Evolutionary conservation across 2,797 vertebrate genomes (phyloP).

Genomic region (Urosaurus nigricauda): DNA sequence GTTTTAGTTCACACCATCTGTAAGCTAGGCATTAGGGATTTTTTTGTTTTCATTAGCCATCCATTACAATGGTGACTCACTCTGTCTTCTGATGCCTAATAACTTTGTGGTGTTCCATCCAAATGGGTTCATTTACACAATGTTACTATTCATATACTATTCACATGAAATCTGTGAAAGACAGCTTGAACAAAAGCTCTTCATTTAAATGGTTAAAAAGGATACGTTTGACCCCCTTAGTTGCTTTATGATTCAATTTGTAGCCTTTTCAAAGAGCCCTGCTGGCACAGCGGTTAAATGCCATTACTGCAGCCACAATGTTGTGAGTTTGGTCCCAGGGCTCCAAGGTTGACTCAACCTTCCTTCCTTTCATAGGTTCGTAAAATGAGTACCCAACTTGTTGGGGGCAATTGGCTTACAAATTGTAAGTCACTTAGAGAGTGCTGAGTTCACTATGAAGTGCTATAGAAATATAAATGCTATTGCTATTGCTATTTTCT

Average conservation of each 20-base stretch:
- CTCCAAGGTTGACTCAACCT: too few species aligned
- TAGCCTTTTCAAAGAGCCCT: neutral
- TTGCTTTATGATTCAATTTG: neutral
- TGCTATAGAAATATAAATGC: too few species aligned
- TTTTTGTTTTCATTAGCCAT: neutral
- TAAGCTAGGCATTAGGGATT: neutral
- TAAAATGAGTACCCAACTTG: too few species aligned
- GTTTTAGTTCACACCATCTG: neutral
- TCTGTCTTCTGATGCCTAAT: neutral
- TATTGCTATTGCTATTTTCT: too few species aligned
- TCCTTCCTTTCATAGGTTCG: too few species aligned
- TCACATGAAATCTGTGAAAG: neutral
- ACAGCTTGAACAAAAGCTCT: neutral
- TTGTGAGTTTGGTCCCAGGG: too few species aligned
- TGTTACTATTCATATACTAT: neutral
- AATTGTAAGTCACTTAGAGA: too few species aligned
- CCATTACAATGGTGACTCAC: neutral
- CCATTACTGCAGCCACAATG: too few species aligned
- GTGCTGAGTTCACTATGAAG: too few species aligned
- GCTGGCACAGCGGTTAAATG: too few species aligned
- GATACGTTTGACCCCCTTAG: neutral
- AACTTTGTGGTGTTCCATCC: neutral
- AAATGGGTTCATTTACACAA: neutral
- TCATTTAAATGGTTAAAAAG: neutral
- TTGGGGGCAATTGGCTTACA: too few species aligned